These are phyloP conservation scores for Drosophila hydei DNA, from an alignment of 1,140 invertebrate genomes.

Conservation along the genomic window DNA sequence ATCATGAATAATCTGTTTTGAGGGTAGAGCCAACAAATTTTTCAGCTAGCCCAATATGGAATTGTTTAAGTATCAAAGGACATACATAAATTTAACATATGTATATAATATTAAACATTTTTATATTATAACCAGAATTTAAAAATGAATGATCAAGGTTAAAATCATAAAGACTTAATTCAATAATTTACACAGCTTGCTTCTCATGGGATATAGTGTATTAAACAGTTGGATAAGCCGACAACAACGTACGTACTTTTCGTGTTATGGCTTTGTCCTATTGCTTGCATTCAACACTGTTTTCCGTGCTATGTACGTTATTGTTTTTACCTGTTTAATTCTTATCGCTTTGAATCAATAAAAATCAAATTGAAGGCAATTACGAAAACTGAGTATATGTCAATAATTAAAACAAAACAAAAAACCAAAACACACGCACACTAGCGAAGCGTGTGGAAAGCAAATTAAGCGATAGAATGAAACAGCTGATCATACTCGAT, in stretches of 20 bases:
- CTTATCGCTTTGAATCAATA: not conserved
- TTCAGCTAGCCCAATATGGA: no score
- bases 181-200: no score
- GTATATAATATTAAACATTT: no score
- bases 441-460: constrained; percentile 13
- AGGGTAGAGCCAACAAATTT: no score
- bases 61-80: no score
- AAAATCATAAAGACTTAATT: no score
- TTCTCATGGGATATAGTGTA: not conserved
- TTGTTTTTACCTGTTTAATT: constrained; percentile 15
- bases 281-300: not conserved
- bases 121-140: no score
- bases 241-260: not conserved
- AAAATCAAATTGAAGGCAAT: constrained; percentile 12
- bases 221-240: not conserved
- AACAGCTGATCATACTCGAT: constrained; percentile 24
- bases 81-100: no score
- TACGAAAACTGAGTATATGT: not conserved
- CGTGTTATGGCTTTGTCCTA: not conserved
- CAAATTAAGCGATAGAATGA: not conserved
- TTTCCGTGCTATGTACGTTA: not conserved
- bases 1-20: no score
- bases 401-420: constrained; percentile 14
- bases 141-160: no score
- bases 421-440: constrained; percentile 7